Base-by-base conservation (phyloP, 2,113 vertebrate genomes). In the Montifringilla adamsi region DNA sequence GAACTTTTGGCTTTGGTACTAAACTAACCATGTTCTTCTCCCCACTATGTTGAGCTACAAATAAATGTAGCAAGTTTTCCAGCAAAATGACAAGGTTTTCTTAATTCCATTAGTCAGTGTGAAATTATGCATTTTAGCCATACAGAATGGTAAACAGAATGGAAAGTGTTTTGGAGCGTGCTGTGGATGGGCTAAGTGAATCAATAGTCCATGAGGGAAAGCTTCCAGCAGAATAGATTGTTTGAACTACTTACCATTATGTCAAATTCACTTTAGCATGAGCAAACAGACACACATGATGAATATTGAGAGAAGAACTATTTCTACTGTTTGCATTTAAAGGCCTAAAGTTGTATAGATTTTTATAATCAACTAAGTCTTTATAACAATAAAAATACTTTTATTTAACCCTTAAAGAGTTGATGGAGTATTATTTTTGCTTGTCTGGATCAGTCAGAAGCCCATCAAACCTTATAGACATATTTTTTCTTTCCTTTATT, bases 231-330 rank as follows among this genome's bases (percentile, higher is more conserved):
- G 75, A 94, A 96, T 93, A 97, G 97, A 98, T 97, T 96, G 79
- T 95, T 97, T 97, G 97, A 98, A 94, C 87, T 97, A 97, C 95
- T 98, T 97, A 96, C 84, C 68, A 69, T 97, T 96, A 97, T 94
- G 97, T 97, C 97, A 97, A 97, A 97, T 97, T 97, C 96, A 96
- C 95, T 97, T 98, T 96, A 95, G 69, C 93, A 88, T 96, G 93
- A 96, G 78, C 90, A 97, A 96, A 98, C 66, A 97, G 96, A 96
- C 93, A 87, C 67, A 89, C 2, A 95, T 94, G 62, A 97, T 93
- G 89, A 97, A 93, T 95, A 96, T 90, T 92, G 87, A 97, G 77
- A 96, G 87, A 95, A 96, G 43, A 52, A 80, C 28, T 90, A 60
- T 93, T 96, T 96, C 92, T 91, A 81, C 60, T 95, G 73, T 94